phyloP scores from a whole-genome alignment of 1,140 invertebrate genomes.

The Zaprionus vittiger region DNA sequence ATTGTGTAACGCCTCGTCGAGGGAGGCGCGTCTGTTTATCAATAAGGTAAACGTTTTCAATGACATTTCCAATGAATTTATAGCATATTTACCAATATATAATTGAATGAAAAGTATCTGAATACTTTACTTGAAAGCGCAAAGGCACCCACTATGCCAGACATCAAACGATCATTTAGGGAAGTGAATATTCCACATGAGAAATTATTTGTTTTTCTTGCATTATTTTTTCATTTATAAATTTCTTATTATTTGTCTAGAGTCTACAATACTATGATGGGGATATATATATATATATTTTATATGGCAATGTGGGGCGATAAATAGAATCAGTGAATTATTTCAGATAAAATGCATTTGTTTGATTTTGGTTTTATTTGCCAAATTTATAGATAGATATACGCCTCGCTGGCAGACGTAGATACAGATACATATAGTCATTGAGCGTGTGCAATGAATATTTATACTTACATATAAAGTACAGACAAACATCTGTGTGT shows the following conservation, averaged over 20 bases:
- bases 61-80: background rate
- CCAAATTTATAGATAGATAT: constrained; percentile 44
- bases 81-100: no score
- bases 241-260: constrained; percentile 56
- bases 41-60: background rate
- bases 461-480: constrained; percentile 1
- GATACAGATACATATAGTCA: constrained; percentile 41
- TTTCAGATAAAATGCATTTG: constrained; percentile 52
- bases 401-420: constrained; percentile 12
- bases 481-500: constrained; percentile 24
- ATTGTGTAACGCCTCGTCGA: background rate
- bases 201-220: constrained; percentile 3
- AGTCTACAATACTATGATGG: background rate
- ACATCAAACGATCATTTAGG: no score
- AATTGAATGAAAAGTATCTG: no score
- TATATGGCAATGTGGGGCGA: constrained; percentile 2
- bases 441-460: constrained; percentile 38
- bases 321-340: constrained; percentile 42
- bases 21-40: constrained; percentile 1
- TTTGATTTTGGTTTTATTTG: constrained; percentile 31
- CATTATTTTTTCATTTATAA: constrained; percentile 37
- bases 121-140: no score
- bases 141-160: no score
- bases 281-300: background rate
- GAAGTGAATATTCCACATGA: background rate